Conservation (phyloP, 53 echinoderm and acorn worm species). For the Paracentrotus lividus region DNA sequence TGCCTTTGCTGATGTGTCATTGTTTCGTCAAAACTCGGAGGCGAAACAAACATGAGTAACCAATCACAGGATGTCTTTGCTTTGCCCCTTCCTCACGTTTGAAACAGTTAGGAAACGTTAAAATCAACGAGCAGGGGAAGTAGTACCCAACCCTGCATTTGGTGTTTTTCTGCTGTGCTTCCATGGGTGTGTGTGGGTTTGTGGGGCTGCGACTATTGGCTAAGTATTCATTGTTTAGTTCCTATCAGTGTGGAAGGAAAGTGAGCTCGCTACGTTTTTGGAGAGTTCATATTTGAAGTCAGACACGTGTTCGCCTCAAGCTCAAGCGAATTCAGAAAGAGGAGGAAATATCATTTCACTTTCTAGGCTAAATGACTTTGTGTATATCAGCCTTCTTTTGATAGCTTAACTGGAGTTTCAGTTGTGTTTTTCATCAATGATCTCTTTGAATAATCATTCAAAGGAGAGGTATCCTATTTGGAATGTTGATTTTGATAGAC, state of each 20-base stretch:
- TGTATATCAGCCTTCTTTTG: not conserved
- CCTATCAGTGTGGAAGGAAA: not conserved
- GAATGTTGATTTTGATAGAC: not conserved
- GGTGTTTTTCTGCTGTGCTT: not conserved
- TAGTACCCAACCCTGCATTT: not conserved
- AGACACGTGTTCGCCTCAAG: not conserved
- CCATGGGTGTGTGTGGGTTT: not conserved
- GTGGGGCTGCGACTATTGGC: not conserved
- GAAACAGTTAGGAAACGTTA: not conserved
- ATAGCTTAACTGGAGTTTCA: not conserved
- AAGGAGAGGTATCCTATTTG: not conserved
- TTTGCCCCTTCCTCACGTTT: not conserved
- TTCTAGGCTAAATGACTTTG: not conserved
- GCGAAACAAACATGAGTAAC: slow-evolving; percentile 47
- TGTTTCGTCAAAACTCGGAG: slow-evolving; percentile 10
- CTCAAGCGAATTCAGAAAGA: not conserved
- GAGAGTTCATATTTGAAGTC: not conserved
- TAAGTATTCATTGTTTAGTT: not conserved
- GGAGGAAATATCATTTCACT: not conserved
- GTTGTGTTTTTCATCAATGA: not conserved
- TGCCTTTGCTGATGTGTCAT: not conserved
- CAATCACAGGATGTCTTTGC: slow-evolving; percentile 24
- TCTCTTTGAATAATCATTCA: not conserved
- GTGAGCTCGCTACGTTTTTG: not conserved
- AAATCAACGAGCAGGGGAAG: not conserved